Evolutionary conservation across 2,113 vertebrate genomes (phyloP).

Genomic region (Chloebia gouldiae): DNA sequence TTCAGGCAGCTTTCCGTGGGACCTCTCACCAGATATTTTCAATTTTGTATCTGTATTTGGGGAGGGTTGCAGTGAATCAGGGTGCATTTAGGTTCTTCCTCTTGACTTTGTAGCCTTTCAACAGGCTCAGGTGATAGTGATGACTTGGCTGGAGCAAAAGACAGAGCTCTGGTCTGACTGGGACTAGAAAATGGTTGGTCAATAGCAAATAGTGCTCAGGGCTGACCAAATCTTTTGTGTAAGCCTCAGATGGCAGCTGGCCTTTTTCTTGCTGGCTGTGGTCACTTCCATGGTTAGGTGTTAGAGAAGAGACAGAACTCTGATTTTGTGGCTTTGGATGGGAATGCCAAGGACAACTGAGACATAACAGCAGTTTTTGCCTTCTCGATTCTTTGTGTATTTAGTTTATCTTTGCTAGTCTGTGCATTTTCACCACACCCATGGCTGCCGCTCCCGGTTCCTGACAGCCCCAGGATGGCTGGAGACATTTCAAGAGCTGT

Average conservation of each 20-base stretch:
- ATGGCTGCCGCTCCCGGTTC: neutral
- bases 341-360: neutral
- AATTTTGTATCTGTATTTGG: neutral
- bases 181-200: neutral
- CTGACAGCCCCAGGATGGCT: neutral
- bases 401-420: neutral
- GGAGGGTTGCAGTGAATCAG: neutral
- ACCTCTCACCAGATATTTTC: accelerated
- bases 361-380: neutral
- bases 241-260: neutral
- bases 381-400: neutral
- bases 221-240: neutral
- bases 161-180: neutral
- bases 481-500: neutral
- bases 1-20: neutral
- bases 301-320: neutral
- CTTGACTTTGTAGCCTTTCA: neutral
- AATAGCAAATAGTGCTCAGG: neutral
- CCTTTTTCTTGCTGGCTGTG: neutral
- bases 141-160: neutral
- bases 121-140: neutral
- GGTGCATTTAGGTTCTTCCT: neutral
- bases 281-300: neutral
- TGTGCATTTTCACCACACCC: neutral
- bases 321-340: neutral